A percentile compares a stretch with the other conserved stretches of the same genome.
Conservation (phyloP, 2,113 vertebrate species). For the Piprites chloris region DNA sequence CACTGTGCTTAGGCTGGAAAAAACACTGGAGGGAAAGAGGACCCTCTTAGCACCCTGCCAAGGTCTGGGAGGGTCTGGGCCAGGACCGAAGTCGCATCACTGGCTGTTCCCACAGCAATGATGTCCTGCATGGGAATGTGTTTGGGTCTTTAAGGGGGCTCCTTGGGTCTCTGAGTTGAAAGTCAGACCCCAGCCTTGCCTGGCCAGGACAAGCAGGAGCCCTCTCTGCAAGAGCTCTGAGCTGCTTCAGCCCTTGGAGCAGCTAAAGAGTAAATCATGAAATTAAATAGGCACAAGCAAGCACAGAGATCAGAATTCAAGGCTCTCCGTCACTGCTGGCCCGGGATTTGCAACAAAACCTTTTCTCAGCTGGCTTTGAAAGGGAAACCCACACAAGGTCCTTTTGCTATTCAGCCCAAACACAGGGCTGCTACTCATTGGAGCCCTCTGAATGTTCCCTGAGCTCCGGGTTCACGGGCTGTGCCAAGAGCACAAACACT, state of each 20-base stretch:
- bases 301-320: slow-evolving; percentile 11
- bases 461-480: background rate
- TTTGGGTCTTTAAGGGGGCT: background rate
- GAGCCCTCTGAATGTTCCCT: background rate
- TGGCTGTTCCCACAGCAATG: background rate
- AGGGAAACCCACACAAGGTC: slow-evolving; percentile 53
- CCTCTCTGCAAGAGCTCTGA: background rate
- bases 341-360: slow-evolving; percentile 24
- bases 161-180: background rate
- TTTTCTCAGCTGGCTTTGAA: slow-evolving; percentile 24
- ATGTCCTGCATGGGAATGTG: background rate
- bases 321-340: background rate
- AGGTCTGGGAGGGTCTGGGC: background rate
- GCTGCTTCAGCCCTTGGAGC: background rate
- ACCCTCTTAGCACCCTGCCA: background rate
- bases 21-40: background rate
- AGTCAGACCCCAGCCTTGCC: rapidly evolving
- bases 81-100: background rate
- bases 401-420: slow-evolving; percentile 53
- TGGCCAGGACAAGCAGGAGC: background rate
- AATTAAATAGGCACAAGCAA: background rate
- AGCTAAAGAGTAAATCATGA: background rate
- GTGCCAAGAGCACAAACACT: slow-evolving; percentile 27
- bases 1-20: background rate
- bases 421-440: slow-evolving; percentile 49